Percentiles rank a stretch among this genome's conserved stretches.
Conservation (phyloP, 2,888 invertebrate species). For the Caenorhabditis afra region DNA sequence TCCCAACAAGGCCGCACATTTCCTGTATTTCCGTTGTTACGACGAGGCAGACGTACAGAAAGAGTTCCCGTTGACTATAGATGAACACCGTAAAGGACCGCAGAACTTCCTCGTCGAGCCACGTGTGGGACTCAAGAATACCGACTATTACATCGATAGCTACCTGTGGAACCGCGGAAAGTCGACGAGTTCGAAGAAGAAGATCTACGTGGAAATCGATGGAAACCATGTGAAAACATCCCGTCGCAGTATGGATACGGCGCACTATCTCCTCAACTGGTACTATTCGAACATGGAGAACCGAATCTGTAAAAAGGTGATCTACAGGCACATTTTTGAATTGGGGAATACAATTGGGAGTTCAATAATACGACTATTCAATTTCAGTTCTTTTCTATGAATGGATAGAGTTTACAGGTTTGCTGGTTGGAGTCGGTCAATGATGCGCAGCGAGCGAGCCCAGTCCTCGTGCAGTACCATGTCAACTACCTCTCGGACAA, state of each 20-base stretch:
- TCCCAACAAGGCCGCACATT: constrained; percentile 59
- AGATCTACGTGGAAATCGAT: constrained; percentile 53
- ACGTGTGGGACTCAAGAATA: constrained; percentile 50
- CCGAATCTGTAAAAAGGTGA: constrained; percentile 52
- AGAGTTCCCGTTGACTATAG: constrained; percentile 56
- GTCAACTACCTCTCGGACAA: constrained; percentile 39
- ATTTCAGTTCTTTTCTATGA: too few species aligned
- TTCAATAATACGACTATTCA: too few species aligned
- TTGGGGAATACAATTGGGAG: too few species aligned
- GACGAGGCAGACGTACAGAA: constrained; percentile 53
- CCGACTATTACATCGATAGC: constrained; percentile 57
- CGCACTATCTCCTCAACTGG: constrained; percentile 56
- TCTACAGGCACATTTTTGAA: too few species aligned
- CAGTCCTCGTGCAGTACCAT: constrained; percentile 55
- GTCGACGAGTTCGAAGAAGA: constrained; percentile 57
- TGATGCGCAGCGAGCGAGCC: constrained; percentile 36
- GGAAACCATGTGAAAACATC: constrained; percentile 55
- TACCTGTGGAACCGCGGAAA: constrained; percentile 60
- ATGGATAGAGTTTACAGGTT: constrained; percentile 18
- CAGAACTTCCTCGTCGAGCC: constrained; percentile 58
- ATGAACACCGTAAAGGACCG: constrained; percentile 28
- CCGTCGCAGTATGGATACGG: constrained; percentile 20
- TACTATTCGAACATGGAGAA: constrained; percentile 63
- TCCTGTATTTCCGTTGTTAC: constrained; percentile 53
- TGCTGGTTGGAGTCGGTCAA: constrained; percentile 48